Percentiles rank a stretch among this genome's conserved stretches.
Conservation (phyloP, 2,797 vertebrate species). For the Enteromius viviparus region DNA sequence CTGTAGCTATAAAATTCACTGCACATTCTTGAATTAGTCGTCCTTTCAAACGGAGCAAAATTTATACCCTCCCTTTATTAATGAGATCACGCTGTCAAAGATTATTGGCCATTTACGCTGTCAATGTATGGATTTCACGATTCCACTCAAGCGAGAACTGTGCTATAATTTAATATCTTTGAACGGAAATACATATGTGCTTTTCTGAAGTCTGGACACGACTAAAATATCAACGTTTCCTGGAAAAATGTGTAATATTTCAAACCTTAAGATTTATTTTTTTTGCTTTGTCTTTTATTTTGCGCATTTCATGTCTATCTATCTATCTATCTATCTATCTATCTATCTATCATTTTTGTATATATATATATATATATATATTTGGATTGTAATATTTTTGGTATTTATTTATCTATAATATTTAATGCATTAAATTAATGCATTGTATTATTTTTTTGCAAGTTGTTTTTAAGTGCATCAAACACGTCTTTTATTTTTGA, state of each 20-base stretch:
- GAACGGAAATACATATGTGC: slow-evolving; percentile 55
- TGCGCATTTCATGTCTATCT: too few relatives aligned
- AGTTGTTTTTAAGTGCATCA: slow-evolving; percentile 38
- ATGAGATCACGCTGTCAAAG: slow-evolving; percentile 94
- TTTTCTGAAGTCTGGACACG: slow-evolving; percentile 50
- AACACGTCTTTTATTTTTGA: slow-evolving; percentile 55
- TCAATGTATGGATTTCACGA: slow-evolving; percentile 87
- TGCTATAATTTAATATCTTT: slow-evolving; percentile 74
- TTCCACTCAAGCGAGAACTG: slow-evolving; percentile 82
- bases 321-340: neutral
- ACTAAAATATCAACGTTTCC: slow-evolving; percentile 57
- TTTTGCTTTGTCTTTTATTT: slow-evolving; percentile 10
- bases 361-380: too few relatives aligned
- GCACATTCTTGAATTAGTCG: slow-evolving; percentile 90
- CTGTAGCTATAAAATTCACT: slow-evolving; percentile 91
- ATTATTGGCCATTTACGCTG: slow-evolving; percentile 90
- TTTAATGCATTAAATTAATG: neutral
- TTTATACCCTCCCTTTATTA: slow-evolving; percentile 85
- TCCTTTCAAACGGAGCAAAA: slow-evolving; percentile 88
- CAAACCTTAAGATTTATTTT: neutral
- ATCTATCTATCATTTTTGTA: neutral
- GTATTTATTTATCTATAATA: neutral
- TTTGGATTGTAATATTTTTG: neutral
- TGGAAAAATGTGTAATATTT: slow-evolving; percentile 30
- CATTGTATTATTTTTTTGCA: neutral